phyloP scores from a whole-genome alignment of 2,888 invertebrate species.

The Aspidiotus destructor region DNA sequence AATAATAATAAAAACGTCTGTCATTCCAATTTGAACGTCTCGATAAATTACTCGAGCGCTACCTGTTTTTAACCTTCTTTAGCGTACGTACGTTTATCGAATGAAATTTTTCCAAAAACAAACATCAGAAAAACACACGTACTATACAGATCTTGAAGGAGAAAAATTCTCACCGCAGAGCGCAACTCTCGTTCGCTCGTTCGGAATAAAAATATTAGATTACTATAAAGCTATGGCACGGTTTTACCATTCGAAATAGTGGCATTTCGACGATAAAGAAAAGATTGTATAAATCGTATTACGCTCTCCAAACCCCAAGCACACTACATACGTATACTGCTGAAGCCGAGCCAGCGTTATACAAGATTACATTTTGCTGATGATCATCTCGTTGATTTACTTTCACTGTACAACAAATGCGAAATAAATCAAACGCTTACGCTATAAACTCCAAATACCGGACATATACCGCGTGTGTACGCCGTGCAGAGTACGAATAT shows the following conservation, averaged over 20 bases:
- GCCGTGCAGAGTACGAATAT: not conserved
- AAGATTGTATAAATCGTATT: slow-evolving; percentile 4
- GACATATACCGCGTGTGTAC: not conserved
- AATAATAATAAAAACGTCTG: too few relatives aligned
- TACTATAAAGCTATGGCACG: too few relatives aligned
- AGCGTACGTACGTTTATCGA: too few relatives aligned
- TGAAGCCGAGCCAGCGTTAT: not conserved
- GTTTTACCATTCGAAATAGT: not conserved
- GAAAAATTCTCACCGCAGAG: too few relatives aligned
- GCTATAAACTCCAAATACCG: not conserved
- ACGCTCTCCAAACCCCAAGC: not conserved
- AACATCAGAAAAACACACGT: too few relatives aligned
- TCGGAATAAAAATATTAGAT: too few relatives aligned
- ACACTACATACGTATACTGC: not conserved
- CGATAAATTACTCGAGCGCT: too few relatives aligned
- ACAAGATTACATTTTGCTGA: not conserved
- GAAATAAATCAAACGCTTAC: slow-evolving; percentile 2
- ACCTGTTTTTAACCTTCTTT: too few relatives aligned
- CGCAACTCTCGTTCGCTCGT: too few relatives aligned
- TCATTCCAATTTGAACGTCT: too few relatives aligned
- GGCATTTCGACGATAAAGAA: not conserved
- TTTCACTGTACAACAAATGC: slow-evolving; percentile 1
- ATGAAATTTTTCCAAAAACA: too few relatives aligned
- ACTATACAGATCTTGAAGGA: too few relatives aligned
- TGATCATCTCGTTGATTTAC: slow-evolving; percentile 4